Percentiles rank a stretch among this genome's conserved stretches.
phyloP scores from a whole-genome alignment of 1,140 invertebrate genomes.

The Caenorhabditis elegans region WBcel235 BX284606.5:14922001-14922500 shows the following conservation, averaged over 20 bases:
- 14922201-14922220: not conserved
- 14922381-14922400: constrained; percentile 49
- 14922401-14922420: constrained; percentile 59
- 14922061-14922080: too few species aligned
- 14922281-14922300: constrained; percentile 65
- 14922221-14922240: constrained; percentile 51
- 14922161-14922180: constrained; percentile 65
- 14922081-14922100: constrained; percentile 63
- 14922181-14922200: constrained; percentile 59
- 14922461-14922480: constrained; percentile 48
- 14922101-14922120: constrained; percentile 65
- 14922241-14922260: constrained; percentile 65
- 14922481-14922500: constrained; percentile 45
- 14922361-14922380: not conserved
- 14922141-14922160: constrained; percentile 58
- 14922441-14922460: constrained; percentile 66
- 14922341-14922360: not conserved
- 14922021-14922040: too few species aligned
- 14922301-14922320: constrained; percentile 55
- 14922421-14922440: constrained; percentile 63
- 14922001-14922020: too few species aligned
- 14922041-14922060: too few species aligned
- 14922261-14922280: constrained; percentile 66
- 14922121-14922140: constrained; percentile 62
- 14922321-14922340: constrained; percentile 43